Evolutionary conservation across 2,888 invertebrate species (phyloP).

Genomic region (Halictus quadricinctus): DNA sequence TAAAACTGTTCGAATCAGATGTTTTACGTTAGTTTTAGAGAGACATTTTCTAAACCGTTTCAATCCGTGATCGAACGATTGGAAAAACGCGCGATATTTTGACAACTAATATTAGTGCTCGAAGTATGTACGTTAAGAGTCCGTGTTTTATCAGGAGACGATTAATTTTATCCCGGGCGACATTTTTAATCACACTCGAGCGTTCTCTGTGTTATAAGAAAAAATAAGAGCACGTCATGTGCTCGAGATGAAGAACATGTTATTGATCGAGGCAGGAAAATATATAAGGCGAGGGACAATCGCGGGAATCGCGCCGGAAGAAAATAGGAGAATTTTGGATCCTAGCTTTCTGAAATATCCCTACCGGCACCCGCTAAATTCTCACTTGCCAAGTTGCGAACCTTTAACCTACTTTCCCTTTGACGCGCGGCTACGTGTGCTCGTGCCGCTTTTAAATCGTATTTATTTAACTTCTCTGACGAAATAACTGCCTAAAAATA

Average conservation of each 20-base stretch:
- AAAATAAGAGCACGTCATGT: slow-evolving; percentile 26
- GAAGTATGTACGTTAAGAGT: background rate
- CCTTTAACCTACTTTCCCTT: slow-evolving; percentile 63
- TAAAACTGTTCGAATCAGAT: too few relatives aligned
- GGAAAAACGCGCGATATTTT: background rate
- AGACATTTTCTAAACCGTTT: too few relatives aligned
- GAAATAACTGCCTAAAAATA: slow-evolving; percentile 51
- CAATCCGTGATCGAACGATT: background rate
- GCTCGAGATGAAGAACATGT: slow-evolving; percentile 23
- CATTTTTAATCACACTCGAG: slow-evolving; percentile 21
- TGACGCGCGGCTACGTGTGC: slow-evolving; percentile 37
- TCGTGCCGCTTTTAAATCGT: slow-evolving; percentile 50
- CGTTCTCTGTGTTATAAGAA: background rate
- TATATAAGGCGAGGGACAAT: slow-evolving; percentile 35
- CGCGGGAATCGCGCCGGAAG: background rate
- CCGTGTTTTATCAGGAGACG: background rate
- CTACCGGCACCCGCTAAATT: slow-evolving; percentile 39
- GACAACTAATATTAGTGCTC: background rate
- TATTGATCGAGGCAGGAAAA: slow-evolving; percentile 42
- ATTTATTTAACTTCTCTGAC: slow-evolving; percentile 53
- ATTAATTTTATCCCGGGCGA: slow-evolving; percentile 15
- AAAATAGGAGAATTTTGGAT: slow-evolving; percentile 47
- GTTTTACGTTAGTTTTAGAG: too few relatives aligned
- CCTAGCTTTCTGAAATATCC: slow-evolving; percentile 47
- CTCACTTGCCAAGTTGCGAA: slow-evolving; percentile 55